Evolutionary conservation across 2,113 vertebrate genomes (phyloP), one percentile per base, ranked within the genome.

Genomic region (Odobenus rosmarus): DNA sequence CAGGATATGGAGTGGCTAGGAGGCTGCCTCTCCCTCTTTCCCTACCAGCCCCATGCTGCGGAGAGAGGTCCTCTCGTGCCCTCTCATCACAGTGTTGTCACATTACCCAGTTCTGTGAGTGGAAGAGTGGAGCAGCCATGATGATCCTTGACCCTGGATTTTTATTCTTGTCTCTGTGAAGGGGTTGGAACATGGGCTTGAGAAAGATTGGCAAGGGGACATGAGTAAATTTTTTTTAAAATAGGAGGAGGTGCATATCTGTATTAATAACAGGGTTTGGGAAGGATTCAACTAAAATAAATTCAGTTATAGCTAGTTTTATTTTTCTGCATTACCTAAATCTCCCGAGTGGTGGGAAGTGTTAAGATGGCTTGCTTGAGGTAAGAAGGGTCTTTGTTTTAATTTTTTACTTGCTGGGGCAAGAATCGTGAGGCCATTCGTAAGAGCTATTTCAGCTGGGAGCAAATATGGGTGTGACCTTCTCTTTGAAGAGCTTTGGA

Each of bases 401-500:
- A 67, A 82, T 71, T 92, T 95, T 93, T 92, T 36, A 53, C 31
- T 85, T 95, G n/a, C 4, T 92, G 31, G 42, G 62, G 16, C 64
- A 86, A 72, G 81, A 95, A 77, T 96, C 39, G 61, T 2, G n/a
- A 93, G 84, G 46, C 69, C 42, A 24, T 96, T 80, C 76, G 36
- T 96, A 83, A 87, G 49, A 87, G 46, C 36, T 57, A 0, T 95
- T 79, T 95, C 23, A 92, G 0, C 85, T 24, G 51, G 42, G 53
- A 96, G 42, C 67, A 55, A 93, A 61, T 89, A 18, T 93, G 55
- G 39, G 39, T 84, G 46, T 77, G 42, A 83, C 33, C 7, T 97
- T 83, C 83, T 55, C 53, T 93, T 90, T 86, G 80, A 93, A 97
- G 64, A 88, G 36, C 59, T 92, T 96, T 94, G 36, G 59, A 67